These are phyloP conservation scores for Scaptomyza montana DNA, from an alignment of 1,140 invertebrate genomes.

Conservation along the genomic window DNA sequence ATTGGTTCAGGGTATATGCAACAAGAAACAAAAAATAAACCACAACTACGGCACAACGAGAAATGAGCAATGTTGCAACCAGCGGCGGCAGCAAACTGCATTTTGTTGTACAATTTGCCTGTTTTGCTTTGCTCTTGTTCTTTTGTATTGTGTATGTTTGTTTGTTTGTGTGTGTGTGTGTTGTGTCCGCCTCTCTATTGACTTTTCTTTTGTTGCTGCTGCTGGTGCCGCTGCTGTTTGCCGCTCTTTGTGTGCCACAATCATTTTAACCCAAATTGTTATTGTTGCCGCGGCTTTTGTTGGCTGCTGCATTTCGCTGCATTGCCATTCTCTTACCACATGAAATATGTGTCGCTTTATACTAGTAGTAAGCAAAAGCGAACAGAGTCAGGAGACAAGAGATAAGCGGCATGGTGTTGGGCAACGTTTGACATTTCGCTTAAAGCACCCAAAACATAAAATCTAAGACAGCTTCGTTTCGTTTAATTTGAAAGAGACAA, in stretches of 20 bases:
- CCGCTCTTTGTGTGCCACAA: slow-evolving; percentile 50
- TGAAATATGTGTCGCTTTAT: slow-evolving; percentile 52
- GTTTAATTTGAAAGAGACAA: neutral
- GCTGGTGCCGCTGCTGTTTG: slow-evolving; percentile 6
- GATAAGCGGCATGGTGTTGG: slow-evolving; percentile 7
- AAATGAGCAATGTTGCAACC: slow-evolving; percentile 22
- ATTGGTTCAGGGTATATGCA: slow-evolving; percentile 6
- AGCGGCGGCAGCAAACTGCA: slow-evolving; percentile 32
- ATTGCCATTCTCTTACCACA: slow-evolving; percentile 62
- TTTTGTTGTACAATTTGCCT: slow-evolving; percentile 63
- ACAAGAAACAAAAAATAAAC: slow-evolving; percentile 17
- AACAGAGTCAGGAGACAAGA: slow-evolving; percentile 6
- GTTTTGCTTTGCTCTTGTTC: slow-evolving; percentile 69
- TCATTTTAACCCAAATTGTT: slow-evolving; percentile 79
- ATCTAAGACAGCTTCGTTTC: slow-evolving; percentile 8
- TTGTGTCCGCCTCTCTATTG: slow-evolving; percentile 32
- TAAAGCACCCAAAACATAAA: neutral
- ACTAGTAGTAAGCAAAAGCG: no score
- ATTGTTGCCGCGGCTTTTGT: slow-evolving; percentile 26
- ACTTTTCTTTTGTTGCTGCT: slow-evolving; percentile 48
- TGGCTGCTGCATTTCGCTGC: slow-evolving; percentile 6
- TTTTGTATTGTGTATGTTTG: slow-evolving; percentile 36
- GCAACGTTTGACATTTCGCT: slow-evolving; percentile 4
- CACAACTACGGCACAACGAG: slow-evolving; percentile 10
- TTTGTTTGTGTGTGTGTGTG: no score